Percentiles rank a stretch among this genome's conserved stretches.
These are phyloP conservation scores for Branchellion lobata DNA, from an alignment of 2,888 invertebrate genomes.

Conservation along the genomic window DNA sequence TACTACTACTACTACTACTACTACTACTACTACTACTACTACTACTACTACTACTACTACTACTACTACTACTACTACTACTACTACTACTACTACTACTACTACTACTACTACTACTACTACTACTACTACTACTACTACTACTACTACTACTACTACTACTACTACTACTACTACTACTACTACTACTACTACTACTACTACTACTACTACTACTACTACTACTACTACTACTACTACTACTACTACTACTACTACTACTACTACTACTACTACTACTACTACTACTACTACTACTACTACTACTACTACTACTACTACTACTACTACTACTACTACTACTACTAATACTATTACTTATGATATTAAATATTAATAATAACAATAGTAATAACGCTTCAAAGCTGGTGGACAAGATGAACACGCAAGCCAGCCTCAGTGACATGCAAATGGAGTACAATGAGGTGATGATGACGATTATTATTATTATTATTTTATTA, in stretches of 20 bases:
- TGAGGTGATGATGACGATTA: constrained; percentile 59
- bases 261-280: constrained; percentile 3
- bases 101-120: not conserved
- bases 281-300: not conserved
- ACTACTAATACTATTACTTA: too few relatives aligned
- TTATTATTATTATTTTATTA: too few relatives aligned
- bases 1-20: constrained; percentile 29
- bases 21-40: constrained; percentile 29
- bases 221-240: constrained; percentile 18
- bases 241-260: constrained; percentile 13
- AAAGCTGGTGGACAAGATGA: constrained; percentile 75
- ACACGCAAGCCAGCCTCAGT: constrained; percentile 69
- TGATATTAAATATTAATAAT: too few relatives aligned
- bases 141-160: constrained; percentile 2
- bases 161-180: constrained; percentile 32
- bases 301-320: not conserved
- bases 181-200: constrained; percentile 21
- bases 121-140: not conserved
- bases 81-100: not conserved
- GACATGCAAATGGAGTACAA: constrained; percentile 71
- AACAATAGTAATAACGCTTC: too few relatives aligned
- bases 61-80: too few relatives aligned
- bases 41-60: too few relatives aligned
- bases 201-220: not conserved
- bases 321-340: not conserved